Conservation (phyloP, 2,888 invertebrate genomes). For the Tridacna crocea region DNA sequence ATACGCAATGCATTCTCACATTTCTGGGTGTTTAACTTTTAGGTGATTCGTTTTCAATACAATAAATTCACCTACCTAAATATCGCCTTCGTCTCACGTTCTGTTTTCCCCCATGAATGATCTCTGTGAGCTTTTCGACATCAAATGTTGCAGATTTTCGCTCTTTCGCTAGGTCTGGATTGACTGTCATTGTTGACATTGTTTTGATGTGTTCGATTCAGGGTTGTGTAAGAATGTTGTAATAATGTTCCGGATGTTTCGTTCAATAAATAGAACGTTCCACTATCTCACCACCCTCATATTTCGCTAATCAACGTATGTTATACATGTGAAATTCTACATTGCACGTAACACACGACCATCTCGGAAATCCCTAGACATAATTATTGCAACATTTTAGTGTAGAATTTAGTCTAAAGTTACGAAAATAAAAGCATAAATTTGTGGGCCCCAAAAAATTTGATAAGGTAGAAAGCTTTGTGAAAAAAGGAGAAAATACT, state of each 20-base stretch:
- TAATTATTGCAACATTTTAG: no score
- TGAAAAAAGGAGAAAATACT: no score
- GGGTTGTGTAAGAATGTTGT: neutral
- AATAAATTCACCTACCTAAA: constrained; percentile 65
- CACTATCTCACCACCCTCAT: no score
- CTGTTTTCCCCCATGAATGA: constrained; percentile 74
- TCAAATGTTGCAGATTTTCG: constrained; percentile 77
- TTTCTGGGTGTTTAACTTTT: neutral
- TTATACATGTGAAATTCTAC: no score
- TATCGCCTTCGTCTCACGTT: constrained; percentile 68
- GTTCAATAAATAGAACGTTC: no score
- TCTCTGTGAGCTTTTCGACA: constrained; percentile 73
- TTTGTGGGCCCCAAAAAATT: no score
- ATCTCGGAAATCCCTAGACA: no score
- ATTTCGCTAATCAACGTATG: no score
- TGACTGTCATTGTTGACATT: constrained; percentile 54
- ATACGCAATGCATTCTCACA: neutral
- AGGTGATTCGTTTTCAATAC: neutral
- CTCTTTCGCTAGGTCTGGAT: constrained; percentile 77
- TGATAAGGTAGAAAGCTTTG: no score
- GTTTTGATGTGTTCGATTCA: constrained; percentile 13
- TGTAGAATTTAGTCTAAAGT: no score
- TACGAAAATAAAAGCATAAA: no score
- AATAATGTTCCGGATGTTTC: neutral
- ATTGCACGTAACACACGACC: no score